A percentile compares a stretch with the other conserved stretches of the same genome.
Conservation (phyloP, 2,888 invertebrate species). For the Lasioglossum figueresi region DNA sequence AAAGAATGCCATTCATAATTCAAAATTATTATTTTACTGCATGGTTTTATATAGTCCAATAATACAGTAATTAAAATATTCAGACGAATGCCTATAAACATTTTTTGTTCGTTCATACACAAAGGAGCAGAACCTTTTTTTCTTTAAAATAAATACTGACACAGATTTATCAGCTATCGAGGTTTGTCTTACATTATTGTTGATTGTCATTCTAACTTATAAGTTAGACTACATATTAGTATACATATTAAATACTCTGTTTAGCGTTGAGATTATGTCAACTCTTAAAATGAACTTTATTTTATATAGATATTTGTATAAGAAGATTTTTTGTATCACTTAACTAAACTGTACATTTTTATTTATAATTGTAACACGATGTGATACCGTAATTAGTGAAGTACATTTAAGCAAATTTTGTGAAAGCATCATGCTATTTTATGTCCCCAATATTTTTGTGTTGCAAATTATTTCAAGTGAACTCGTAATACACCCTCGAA, state of each 20-base stretch:
- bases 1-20: conserved; percentile 14
- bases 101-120: conserved; percentile 27
- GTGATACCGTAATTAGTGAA: conserved; percentile 25
- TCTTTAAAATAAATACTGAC: conserved; percentile 18
- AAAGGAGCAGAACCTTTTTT: not conserved
- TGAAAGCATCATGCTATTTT: conserved; percentile 11
- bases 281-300: conserved; percentile 5
- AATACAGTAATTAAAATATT: conserved; percentile 18
- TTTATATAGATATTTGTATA: conserved; percentile 27
- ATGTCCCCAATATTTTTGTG: conserved; percentile 15
- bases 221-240: no score
- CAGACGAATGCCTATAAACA: not conserved
- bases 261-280: conserved; percentile 3
- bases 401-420: conserved; percentile 19
- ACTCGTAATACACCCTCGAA: not conserved
- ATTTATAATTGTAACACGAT: conserved; percentile 17
- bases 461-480: conserved; percentile 8
- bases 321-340: conserved; percentile 27
- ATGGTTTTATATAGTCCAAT: conserved; percentile 27
- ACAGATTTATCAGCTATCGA: conserved; percentile 16
- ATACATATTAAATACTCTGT: conserved; percentile 18
- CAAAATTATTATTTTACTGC: conserved; percentile 26
- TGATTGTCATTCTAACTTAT: conserved; percentile 19
- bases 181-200: conserved; percentile 6
- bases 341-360: conserved; percentile 23